Base-by-base conservation (phyloP, 2,888 invertebrate species). In the Cremastinae sp. region DNA sequence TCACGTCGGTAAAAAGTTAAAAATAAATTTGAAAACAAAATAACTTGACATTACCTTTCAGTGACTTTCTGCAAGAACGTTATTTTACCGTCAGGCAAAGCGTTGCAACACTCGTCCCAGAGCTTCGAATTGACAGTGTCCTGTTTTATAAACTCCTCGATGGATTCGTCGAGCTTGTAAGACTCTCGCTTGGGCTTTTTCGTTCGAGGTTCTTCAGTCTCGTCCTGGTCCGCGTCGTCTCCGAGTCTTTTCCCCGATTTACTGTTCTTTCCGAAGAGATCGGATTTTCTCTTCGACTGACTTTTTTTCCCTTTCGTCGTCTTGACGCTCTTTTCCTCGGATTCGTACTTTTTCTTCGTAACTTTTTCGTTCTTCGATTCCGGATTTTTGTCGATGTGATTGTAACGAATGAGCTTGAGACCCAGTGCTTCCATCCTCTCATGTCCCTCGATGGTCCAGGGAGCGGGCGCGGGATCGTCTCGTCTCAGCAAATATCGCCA, bases 401-500 rank as follows among this genome's bases (percentile, higher is more conserved):
- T 95, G 87, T 94, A 95, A 47, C 79, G 69, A 51, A 86, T 79
- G 10, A 80, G 76, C 38, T 84, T 78, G 2, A 87, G 74, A 3
- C 84, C 87, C 0, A 86, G 79, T 2, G 83, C 70, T 28, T 79
- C 75, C 69, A 87, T 86, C 75, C 85, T 79, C 3, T 92, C 91
- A 85, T 93, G 93, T 0, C 95, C 96, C 28, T 90, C 92, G 34
- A 91, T 84, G 47, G 95, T 94, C 96, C 96, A 96, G 0, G 96
- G 96, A 3, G 96, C 94, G 0, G 96, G 95, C 1, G 84, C 90
- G 0, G 94, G 93, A 89, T 97, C 96, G 86, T 96, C 96, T 62
- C 96, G 90, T 51, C 94, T 90, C 74, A 97, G 86, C 41, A 94
- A 86, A 86, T 95, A 97, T 73, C 95, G 93, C 96, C 96, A 96